These are phyloP conservation scores for Leptinotarsa haldemani DNA, from an alignment of 2,888 invertebrate species.

Conservation along the genomic window DNA sequence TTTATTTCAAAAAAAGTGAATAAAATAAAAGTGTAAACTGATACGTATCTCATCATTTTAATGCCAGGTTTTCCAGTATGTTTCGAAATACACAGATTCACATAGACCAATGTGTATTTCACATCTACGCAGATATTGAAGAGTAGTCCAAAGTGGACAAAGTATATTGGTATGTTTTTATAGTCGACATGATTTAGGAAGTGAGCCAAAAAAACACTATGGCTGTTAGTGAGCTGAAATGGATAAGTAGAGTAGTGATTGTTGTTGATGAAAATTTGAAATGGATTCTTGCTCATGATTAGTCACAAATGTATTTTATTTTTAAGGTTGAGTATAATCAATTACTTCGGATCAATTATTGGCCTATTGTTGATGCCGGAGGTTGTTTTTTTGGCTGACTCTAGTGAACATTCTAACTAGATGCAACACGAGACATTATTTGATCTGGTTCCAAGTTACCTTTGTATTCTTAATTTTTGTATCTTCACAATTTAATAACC, in stretches of 20 bases:
- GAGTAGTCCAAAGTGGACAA: conserved; percentile 67
- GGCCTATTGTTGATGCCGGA: background rate
- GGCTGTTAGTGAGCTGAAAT: conserved; percentile 10
- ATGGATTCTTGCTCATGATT: background rate
- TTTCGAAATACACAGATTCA: conserved; percentile 44
- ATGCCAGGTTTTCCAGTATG: conserved; percentile 45
- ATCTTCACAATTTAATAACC: background rate
- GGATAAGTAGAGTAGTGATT: background rate
- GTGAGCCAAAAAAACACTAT: conserved; percentile 36
- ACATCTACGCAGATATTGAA: conserved; percentile 62
- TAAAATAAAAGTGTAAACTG: conserved; percentile 51
- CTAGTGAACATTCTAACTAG: conserved; percentile 20
- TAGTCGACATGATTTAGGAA: conserved; percentile 37
- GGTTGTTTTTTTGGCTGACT: conserved; percentile 34
- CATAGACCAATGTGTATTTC: conserved; percentile 52
- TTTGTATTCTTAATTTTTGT: background rate
- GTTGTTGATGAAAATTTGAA: background rate
- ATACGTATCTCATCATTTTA: conserved; percentile 47
- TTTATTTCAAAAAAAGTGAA: conserved; percentile 59
- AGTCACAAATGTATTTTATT: background rate
- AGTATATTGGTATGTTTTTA: conserved; percentile 40
- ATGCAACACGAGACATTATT: background rate
- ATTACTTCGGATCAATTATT: background rate
- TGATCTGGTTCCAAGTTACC: background rate
- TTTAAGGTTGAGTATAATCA: background rate